These are phyloP conservation scores for Pollenia griseotomentosa DNA, from an alignment of 2,888 invertebrate species.

Conservation along the genomic window DNA sequence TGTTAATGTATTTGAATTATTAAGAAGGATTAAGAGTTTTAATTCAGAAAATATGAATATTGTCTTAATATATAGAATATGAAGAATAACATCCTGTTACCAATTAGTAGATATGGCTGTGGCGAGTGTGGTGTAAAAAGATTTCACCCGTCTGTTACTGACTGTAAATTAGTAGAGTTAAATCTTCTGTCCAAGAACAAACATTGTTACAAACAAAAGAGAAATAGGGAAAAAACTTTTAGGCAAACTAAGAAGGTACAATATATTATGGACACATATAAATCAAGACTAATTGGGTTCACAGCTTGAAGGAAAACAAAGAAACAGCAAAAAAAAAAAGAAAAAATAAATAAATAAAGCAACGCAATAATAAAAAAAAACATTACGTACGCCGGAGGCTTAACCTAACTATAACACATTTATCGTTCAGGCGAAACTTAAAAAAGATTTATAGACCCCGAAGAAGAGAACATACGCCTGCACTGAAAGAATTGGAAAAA, in stretches of 20 bases:
- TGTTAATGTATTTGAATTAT: no score
- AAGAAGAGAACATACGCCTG: background rate
- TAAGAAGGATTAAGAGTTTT: no score
- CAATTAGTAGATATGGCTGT: no score
- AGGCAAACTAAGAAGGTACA: slow-evolving; percentile 43
- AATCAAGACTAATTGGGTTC: slow-evolving; percentile 70
- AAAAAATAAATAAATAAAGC: background rate
- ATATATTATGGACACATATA: slow-evolving; percentile 68
- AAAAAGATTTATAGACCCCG: slow-evolving; percentile 30
- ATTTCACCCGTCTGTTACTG: no score
- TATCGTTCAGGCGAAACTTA: background rate
- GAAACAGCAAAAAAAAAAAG: slow-evolving; percentile 6
- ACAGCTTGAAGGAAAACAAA: slow-evolving; percentile 55
- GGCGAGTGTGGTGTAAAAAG: no score
- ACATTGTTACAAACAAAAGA: slow-evolving; percentile 14
- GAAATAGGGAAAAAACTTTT: slow-evolving; percentile 23
- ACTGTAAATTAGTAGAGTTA: background rate
- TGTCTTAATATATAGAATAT: no score
- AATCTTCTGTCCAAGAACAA: slow-evolving; percentile 10
- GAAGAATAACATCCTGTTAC: no score
- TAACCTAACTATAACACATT: background rate
- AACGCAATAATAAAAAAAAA: background rate
- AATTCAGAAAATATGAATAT: no score
- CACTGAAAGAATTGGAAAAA: no score
- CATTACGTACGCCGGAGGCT: slow-evolving; percentile 1